Evolutionary conservation across 2,113 vertebrate genomes (phyloP), one percentile per base, ranked within the genome.

Genomic region (Carlito syrichta): DNA sequence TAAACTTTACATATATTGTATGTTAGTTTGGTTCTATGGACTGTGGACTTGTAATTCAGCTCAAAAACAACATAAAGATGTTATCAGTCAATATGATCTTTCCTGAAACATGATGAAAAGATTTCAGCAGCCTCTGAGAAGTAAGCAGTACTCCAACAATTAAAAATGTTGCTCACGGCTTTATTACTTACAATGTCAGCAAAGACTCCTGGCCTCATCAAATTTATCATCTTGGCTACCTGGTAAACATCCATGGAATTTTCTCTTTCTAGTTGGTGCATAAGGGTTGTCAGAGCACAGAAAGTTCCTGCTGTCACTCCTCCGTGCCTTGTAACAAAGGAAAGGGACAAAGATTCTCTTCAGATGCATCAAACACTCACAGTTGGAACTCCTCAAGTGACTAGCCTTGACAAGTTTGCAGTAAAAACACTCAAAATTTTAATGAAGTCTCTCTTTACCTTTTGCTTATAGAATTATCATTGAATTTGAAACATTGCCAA

Each of bases 151-250:
- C 13, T 76, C 30, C 62, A 81, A 92, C 1, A 60, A 13, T 60
- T 5, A 74, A 85, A 76, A 14, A 32, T 73, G 66, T 66, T 58
- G 13, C 35, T 73, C n/a, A 38, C 86, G 96, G 50, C 11, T 95
- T 96, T 25, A 68, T 68, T 97, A 97, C 99, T 99, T 98, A 99
- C 99, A 20, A 99, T 98, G 92, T 99, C 99, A 27, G 98, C 98
- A 97, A 99, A 99, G 97, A 99, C 94, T 95, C 99, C 99, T 6
- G 99, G 99, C 97, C 99, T 99, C 99, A 99, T 99, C 91, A 99
- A 97, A 98, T 99, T 99, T 52, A 98, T 99, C 99, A 99, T 99
- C 98, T 99, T 99, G 81, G 99, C 99, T 97, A 99, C 99, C 68
- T 99, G 99, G 98, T 99, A 99, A 96, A 99, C 99, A 88, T 99